These are phyloP conservation scores for Trichopria drosophilae DNA, from an alignment of 2,888 invertebrate genomes.

Conservation along the genomic window DNA sequence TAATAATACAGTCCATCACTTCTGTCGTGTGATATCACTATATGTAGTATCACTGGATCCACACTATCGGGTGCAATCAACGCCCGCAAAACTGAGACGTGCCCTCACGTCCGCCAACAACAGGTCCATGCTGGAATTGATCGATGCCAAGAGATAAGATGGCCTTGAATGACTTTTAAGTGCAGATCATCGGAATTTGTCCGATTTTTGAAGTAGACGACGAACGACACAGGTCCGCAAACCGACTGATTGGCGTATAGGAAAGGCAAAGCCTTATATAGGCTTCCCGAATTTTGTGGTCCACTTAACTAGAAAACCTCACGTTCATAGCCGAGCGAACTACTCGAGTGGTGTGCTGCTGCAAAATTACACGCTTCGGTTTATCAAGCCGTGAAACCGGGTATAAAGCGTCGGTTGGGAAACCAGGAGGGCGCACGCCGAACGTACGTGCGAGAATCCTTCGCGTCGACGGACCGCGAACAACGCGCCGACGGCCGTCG, in stretches of 20 bases:
- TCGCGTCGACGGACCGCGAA: slow-evolving; percentile 27
- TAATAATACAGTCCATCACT: no score
- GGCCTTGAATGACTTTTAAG: no score
- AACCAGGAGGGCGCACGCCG: slow-evolving; percentile 42
- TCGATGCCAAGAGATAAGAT: no score
- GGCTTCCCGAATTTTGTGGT: slow-evolving; percentile 66
- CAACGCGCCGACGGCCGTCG: no score
- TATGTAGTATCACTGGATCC: no score
- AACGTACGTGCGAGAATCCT: slow-evolving; percentile 31
- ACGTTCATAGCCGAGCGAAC: slow-evolving; percentile 56
- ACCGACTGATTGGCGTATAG: slow-evolving; percentile 49
- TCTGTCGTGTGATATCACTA: no score
- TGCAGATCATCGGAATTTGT: no score
- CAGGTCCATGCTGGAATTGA: no score
- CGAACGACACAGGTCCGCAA: slow-evolving; percentile 39
- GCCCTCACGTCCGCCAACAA: no score
- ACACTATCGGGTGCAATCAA: no score
- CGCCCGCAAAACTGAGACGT: no score
- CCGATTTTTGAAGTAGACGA: no score
- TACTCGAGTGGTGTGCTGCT: slow-evolving; percentile 56
- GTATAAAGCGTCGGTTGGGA: slow-evolving; percentile 52
- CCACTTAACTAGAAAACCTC: slow-evolving; percentile 68
- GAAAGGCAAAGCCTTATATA: slow-evolving; percentile 61
- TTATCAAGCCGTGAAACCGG: slow-evolving; percentile 64
- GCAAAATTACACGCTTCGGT: slow-evolving; percentile 66